phyloP scores from a whole-genome alignment of 2,797 vertebrate genomes.

The Champsocephalus esox region DNA sequence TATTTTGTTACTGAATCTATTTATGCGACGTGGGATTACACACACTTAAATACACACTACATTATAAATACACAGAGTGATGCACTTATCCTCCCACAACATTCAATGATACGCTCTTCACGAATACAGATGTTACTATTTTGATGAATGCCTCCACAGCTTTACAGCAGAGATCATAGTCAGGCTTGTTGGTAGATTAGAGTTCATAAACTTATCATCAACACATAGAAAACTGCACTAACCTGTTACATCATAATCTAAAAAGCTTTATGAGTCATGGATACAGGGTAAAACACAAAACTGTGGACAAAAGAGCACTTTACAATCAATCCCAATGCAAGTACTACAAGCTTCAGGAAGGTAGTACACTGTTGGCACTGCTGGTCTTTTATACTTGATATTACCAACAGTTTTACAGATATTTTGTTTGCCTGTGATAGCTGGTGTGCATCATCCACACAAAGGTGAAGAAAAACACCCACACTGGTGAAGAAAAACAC shows the following conservation, averaged over 20 bases:
- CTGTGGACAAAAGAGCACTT: conserved; percentile 26
- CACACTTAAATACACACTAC: background rate
- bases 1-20: conserved; percentile 23
- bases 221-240: conserved; percentile 54
- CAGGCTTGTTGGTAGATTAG: conserved; percentile 54
- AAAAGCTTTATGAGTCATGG: conserved; percentile 69
- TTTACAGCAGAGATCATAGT: conserved; percentile 52
- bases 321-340: background rate
- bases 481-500: background rate
- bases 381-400: background rate
- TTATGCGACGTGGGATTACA: background rate
- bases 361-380: background rate
- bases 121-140: conserved; percentile 43
- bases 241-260: conserved; percentile 78
- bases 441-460: background rate
- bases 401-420: background rate
- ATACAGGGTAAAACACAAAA: conserved; percentile 45
- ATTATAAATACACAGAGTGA: conserved; percentile 27
- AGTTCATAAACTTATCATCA: conserved; percentile 53
- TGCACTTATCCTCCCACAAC: conserved; percentile 41
- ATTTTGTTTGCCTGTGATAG: background rate
- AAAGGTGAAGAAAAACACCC: background rate
- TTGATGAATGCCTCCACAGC: conserved; percentile 53
- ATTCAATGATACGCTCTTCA: conserved; percentile 37
- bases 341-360: background rate